Percentiles rank a stretch among this genome's conserved stretches.
Evolutionary conservation across 2,113 vertebrate species (phyloP).

Genomic region (Spilogale gracilis): DNA sequence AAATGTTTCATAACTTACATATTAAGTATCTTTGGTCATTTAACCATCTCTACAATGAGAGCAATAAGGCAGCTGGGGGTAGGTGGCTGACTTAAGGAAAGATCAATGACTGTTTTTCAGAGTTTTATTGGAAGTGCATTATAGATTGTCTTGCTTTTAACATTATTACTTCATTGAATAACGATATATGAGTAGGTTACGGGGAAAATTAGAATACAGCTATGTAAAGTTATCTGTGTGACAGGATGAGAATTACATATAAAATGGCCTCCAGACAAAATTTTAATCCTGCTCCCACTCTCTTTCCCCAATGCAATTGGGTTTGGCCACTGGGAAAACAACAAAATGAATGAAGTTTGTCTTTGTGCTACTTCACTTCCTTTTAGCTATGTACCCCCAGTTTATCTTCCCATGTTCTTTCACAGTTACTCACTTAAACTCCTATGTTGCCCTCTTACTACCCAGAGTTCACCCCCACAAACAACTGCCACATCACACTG

Average conservation of each 20-base stretch:
- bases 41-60: conserved; percentile 77
- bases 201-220: conserved; percentile 71
- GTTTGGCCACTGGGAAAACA: not conserved
- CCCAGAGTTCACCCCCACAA: not conserved
- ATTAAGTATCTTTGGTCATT: conserved; percentile 84
- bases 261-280: conserved; percentile 56
- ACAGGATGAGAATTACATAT: conserved; percentile 43
- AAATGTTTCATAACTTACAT: conserved; percentile 85
- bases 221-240: conserved; percentile 30
- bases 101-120: conserved; percentile 84
- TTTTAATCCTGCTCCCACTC: not conserved
- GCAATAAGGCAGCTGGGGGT: conserved; percentile 71
- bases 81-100: conserved; percentile 68
- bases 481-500: not conserved
- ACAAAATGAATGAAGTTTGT: not conserved
- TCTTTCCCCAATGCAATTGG: not conserved
- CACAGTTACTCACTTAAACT: not conserved
- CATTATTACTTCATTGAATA: conserved; percentile 85
- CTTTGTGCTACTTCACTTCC: not conserved
- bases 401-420: not conserved
- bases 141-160: conserved; percentile 84
- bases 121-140: conserved; percentile 84
- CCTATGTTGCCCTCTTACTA: not conserved
- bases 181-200: conserved; percentile 74
- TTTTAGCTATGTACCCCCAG: not conserved